Evolutionary conservation across 2,888 invertebrate species (phyloP).

Genomic region (Lypha dubia): DNA sequence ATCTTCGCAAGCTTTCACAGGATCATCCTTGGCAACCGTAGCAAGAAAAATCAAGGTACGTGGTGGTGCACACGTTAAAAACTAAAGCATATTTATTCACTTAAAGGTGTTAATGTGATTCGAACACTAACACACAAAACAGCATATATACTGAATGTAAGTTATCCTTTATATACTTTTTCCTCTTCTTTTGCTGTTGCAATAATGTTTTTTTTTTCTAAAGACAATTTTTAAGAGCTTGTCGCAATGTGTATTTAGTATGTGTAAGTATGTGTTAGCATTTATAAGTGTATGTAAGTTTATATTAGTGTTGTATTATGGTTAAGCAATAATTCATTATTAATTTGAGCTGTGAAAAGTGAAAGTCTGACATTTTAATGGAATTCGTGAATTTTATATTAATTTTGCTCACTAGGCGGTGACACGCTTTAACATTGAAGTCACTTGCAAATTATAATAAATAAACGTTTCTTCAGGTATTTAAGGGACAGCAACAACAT

Average conservation of each 20-base stretch:
- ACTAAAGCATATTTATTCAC: conserved; percentile 33
- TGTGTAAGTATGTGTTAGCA: conserved; percentile 10
- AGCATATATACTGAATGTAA: conserved; percentile 46
- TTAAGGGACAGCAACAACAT: neutral
- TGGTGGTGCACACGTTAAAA: conserved; percentile 53
- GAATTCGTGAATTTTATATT: conserved; percentile 73
- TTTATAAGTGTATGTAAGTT: neutral
- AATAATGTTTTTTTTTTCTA: neutral
- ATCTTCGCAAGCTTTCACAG: neutral
- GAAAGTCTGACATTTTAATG: conserved; percentile 77
- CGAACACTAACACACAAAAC: neutral
- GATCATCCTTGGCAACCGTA: neutral
- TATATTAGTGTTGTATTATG: neutral
- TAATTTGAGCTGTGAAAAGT: conserved; percentile 76
- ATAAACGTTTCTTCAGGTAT: neutral
- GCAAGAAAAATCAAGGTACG: conserved; percentile 8
- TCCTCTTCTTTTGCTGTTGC: neutral
- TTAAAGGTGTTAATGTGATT: conserved; percentile 50
- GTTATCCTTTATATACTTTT: conserved; percentile 72
- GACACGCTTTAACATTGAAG: neutral
- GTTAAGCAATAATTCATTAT: conserved; percentile 75
- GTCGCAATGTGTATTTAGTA: neutral
- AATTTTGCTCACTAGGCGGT: conserved; percentile 58
- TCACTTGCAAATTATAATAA: neutral
- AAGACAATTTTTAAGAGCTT: neutral